Percentiles rank a stretch among this genome's conserved stretches.
These are phyloP conservation scores for Dendrocincla fuliginosa DNA, from an alignment of 2,797 vertebrate species.

Conservation along the genomic window DNA sequence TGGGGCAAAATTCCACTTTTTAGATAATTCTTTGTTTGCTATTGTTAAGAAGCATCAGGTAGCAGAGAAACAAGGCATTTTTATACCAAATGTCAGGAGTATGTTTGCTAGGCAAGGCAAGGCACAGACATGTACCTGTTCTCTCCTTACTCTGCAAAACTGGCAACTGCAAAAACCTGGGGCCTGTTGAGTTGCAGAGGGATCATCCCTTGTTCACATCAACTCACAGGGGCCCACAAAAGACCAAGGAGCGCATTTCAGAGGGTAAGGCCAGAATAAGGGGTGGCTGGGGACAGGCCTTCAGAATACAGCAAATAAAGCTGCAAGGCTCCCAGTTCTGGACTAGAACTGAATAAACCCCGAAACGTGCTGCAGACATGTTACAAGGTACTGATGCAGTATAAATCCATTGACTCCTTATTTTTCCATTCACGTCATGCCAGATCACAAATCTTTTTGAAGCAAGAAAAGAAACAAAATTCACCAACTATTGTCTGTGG, in stretches of 20 bases:
- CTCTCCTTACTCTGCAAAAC: no score
- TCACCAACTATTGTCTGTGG: background rate
- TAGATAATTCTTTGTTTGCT: background rate
- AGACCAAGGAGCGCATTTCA: background rate
- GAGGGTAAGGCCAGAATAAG: background rate
- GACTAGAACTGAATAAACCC: background rate
- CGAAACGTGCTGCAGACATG: background rate
- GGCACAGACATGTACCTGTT: background rate
- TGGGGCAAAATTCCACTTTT: background rate
- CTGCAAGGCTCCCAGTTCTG: background rate
- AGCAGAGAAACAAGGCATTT: background rate
- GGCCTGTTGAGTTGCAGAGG: background rate
- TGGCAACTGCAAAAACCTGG: background rate
- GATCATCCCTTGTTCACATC: background rate
- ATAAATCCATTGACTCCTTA: background rate
- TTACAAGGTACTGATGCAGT: background rate
- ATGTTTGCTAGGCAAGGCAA: background rate
- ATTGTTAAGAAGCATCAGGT: background rate
- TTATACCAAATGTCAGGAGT: background rate
- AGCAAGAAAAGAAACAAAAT: background rate
- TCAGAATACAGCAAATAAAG: background rate
- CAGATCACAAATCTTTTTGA: background rate
- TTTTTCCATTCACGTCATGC: background rate
- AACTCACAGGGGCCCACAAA: background rate
- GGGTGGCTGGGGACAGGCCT: background rate